A percentile compares a stretch with the other conserved stretches of the same genome.
Evolutionary conservation across 2,797 vertebrate genomes (phyloP).

Genomic region (Spinus olivaceus): DNA sequence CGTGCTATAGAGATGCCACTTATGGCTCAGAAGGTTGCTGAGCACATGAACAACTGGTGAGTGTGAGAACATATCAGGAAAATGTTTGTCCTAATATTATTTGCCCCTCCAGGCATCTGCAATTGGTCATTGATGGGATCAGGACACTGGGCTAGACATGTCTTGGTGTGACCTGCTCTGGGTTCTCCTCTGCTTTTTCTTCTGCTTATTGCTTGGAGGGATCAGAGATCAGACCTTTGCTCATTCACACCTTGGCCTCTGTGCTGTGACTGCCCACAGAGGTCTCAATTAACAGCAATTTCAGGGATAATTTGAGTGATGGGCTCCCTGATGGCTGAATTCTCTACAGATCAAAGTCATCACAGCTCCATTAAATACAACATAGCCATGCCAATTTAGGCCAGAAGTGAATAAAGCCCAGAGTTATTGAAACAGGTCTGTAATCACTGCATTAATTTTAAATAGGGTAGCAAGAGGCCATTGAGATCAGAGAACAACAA

Average conservation of each 20-base stretch:
- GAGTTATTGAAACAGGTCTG: background rate
- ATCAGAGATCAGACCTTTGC: background rate
- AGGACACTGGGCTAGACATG: background rate
- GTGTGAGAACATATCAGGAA: background rate
- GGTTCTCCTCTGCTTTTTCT: background rate
- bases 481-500: background rate
- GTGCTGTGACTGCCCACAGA: background rate
- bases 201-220: background rate
- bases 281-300: conserved; percentile 15
- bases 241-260: background rate
- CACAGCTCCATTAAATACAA: background rate
- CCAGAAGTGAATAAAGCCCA: background rate
- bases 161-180: background rate
- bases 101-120: background rate
- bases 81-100: background rate
- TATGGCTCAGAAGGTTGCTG: background rate
- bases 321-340: background rate
- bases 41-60: accelerated
- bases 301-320: background rate
- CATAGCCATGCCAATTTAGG: background rate
- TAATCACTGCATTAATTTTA: background rate
- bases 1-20: background rate
- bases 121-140: accelerated
- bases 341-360: conserved; percentile 13
- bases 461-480: background rate